phyloP scores from a whole-genome alignment of 1,140 invertebrate genomes.

The Drosophila willistoni region DNA sequence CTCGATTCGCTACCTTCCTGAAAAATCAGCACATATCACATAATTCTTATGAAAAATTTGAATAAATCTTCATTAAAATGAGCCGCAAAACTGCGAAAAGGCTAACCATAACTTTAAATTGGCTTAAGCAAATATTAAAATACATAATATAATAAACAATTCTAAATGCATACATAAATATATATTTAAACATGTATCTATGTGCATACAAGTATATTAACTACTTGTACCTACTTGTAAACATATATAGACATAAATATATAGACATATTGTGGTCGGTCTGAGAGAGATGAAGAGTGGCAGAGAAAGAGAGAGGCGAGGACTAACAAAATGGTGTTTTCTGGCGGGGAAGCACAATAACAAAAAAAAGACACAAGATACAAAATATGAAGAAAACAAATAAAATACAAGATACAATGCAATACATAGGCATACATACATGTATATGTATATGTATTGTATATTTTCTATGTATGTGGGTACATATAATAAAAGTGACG shows the following conservation, averaged over 20 bases:
- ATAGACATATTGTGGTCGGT: conserved; percentile 23
- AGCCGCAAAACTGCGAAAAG: conserved; percentile 35
- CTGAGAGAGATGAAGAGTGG: conserved; percentile 14
- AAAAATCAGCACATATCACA: too few species aligned
- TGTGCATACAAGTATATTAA: neutral
- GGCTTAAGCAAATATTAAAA: conserved; percentile 63
- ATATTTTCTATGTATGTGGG: conserved; percentile 3
- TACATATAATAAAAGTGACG: conserved; percentile 59
- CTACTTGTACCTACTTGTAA: conserved; percentile 1
- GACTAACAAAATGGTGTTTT: conserved; percentile 35
- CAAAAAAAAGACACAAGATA: conserved; percentile 50
- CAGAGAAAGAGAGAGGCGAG: neutral
- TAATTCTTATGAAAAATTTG: too few species aligned
- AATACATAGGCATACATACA: conserved; percentile 50
- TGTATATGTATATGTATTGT: too few species aligned
- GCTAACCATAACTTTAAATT: conserved; percentile 45
- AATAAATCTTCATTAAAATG: too few species aligned
- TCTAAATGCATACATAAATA: conserved; percentile 17
- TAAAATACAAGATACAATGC: conserved; percentile 50
- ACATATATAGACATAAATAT: conserved; percentile 14
- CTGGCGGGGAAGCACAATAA: conserved; percentile 22
- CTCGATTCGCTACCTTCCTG: too few species aligned
- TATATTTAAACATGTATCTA: neutral
- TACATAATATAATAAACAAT: conserved; percentile 45
- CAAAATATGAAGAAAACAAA: conserved; percentile 43